A percentile compares a stretch with the other conserved stretches of the same genome.
These are phyloP conservation scores for Otolemur garnettii DNA, from an alignment of 2,113 vertebrate species.

Conservation along the genomic window DNA sequence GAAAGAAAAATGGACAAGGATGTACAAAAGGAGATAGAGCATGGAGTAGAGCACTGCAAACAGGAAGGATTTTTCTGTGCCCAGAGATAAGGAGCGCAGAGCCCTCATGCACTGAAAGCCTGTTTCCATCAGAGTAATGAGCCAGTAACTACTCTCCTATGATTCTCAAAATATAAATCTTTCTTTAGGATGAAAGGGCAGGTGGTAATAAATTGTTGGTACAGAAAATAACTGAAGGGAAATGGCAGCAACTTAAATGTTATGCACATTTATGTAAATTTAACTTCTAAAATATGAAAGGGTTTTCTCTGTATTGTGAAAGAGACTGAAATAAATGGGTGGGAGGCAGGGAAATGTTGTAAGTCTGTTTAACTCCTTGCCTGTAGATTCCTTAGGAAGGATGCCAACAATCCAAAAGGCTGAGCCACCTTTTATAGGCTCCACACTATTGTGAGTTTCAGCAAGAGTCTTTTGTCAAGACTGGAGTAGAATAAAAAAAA, in stretches of 20 bases:
- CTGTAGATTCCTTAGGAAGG: neutral
- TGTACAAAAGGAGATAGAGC: neutral
- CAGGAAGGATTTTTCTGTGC: neutral
- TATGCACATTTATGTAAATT: constrained; percentile 45
- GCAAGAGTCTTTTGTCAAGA: neutral
- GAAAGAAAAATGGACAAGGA: neutral
- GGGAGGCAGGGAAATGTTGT: neutral
- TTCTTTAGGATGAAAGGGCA: constrained; percentile 34
- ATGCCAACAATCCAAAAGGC: neutral
- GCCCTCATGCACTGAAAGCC: neutral
- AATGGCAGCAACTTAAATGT: neutral
- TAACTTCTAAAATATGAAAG: constrained; percentile 4
- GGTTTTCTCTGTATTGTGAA: neutral
- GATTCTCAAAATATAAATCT: constrained; percentile 30
- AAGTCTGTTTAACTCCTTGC: neutral
- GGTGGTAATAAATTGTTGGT: neutral
- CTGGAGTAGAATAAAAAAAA: constrained; percentile 8
- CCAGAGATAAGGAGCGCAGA: neutral
- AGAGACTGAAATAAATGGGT: neutral
- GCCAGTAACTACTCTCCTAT: neutral
- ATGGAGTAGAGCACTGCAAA: rapidly evolving
- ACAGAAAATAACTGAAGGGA: constrained; percentile 15
- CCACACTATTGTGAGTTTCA: neutral
- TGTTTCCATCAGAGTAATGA: neutral
- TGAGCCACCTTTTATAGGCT: neutral